phyloP scores from a whole-genome alignment of 2,113 vertebrate species.

The Edolisoma coerulescens region DNA sequence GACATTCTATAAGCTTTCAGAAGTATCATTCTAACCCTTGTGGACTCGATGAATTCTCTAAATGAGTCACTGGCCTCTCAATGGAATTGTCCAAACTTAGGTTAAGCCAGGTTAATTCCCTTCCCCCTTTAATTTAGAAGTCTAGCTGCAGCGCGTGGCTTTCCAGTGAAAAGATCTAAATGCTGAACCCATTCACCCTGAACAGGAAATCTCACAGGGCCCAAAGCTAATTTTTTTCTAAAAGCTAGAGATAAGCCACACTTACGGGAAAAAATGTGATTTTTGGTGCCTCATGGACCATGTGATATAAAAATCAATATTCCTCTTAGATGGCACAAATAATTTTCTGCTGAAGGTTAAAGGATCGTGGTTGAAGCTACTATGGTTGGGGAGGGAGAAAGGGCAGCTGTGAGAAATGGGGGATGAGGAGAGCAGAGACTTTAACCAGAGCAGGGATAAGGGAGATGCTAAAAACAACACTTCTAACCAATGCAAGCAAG shows the following conservation, averaged over 20 bases:
- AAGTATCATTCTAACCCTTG: constrained; percentile 15
- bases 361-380: not conserved
- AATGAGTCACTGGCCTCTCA: constrained; percentile 49
- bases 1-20: constrained; percentile 46
- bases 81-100: constrained; percentile 24
- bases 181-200: not conserved
- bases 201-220: not conserved
- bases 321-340: not conserved
- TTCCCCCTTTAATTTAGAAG: constrained; percentile 15
- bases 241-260: constrained; percentile 1
- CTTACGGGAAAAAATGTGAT: not conserved
- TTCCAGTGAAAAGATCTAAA: constrained; percentile 28
- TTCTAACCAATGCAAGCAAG: not conserved
- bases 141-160: not conserved
- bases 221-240: constrained; percentile 10
- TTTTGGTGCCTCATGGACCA: not conserved
- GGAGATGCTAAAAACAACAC: not conserved
- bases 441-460: not conserved
- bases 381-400: not conserved
- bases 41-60: constrained; percentile 35
- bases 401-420: not conserved
- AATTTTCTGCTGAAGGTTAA: not conserved
- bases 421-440: not conserved
- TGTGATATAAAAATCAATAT: constrained; percentile 14
- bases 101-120: constrained; percentile 41